These are phyloP conservation scores for Matsumyia berberina DNA, from an alignment of 2,888 invertebrate species.

Conservation along the genomic window DNA sequence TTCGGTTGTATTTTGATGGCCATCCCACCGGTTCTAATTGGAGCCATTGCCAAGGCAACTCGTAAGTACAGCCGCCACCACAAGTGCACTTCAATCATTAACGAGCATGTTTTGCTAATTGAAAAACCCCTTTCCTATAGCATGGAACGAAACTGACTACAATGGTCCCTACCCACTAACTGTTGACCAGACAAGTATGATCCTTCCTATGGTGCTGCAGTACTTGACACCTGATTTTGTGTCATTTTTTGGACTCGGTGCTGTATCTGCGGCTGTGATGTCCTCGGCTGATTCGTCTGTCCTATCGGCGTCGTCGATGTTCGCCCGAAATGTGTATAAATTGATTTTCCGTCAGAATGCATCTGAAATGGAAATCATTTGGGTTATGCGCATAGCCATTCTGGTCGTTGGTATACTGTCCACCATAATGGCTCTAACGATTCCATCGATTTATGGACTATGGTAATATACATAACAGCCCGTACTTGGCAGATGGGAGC, in stretches of 20 bases:
- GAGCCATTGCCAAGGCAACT: constrained; percentile 97
- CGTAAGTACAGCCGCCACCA: constrained; percentile 86
- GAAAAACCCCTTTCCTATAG: constrained; percentile 85
- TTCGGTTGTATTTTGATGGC: constrained; percentile 98
- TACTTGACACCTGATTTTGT: constrained; percentile 98
- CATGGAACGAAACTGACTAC: constrained; percentile 97
- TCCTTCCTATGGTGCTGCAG: constrained; percentile 98
- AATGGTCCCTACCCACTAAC: constrained; percentile 90
- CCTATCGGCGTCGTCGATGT: constrained; percentile 99
- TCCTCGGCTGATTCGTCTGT: constrained; percentile 99
- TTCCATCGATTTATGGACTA: constrained; percentile 98
- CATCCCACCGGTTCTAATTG: constrained; percentile 97
- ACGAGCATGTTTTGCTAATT: not conserved
- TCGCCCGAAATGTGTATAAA: constrained; percentile 99
- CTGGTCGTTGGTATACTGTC: constrained; percentile 95
- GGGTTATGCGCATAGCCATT: constrained; percentile 97
- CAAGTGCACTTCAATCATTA: not conserved
- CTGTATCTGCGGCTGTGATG: constrained; percentile 99
- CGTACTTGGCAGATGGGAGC: constrained; percentile 45
- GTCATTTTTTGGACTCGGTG: constrained; percentile 98
- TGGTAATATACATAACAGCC: constrained; percentile 87
- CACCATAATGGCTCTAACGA: constrained; percentile 98
- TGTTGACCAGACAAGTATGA: constrained; percentile 94
- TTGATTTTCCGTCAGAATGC: constrained; percentile 98
- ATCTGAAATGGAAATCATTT: constrained; percentile 98